Evolutionary conservation across 2,888 invertebrate species (phyloP).

Genomic region (Scaptomyza polygonia): DNA sequence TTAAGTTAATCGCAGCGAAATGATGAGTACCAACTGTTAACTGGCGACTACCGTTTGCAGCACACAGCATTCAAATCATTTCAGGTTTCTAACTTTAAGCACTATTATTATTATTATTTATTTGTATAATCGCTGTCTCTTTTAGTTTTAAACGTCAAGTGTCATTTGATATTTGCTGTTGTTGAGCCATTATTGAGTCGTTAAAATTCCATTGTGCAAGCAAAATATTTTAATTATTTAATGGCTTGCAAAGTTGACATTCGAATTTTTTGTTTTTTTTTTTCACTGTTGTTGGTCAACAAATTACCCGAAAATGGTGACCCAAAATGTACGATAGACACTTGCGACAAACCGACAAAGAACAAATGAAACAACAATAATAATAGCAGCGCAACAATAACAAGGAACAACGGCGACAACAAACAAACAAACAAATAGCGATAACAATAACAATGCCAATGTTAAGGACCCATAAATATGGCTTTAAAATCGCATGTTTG

Average conservation of each 20-base stretch:
- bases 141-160: constrained; percentile 37
- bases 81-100: constrained; percentile 4
- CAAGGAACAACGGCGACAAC: constrained; percentile 23
- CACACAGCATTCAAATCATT: constrained; percentile 63
- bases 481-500: constrained; percentile 47
- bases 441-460: constrained; percentile 65
- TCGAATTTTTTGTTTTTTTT: constrained; percentile 4
- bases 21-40: constrained; percentile 60
- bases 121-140: constrained; percentile 17
- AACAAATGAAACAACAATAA: constrained; percentile 45
- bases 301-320: constrained; percentile 65
- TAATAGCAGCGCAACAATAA: constrained; percentile 29
- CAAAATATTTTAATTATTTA: constrained; percentile 70
- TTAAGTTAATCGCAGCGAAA: constrained; percentile 78
- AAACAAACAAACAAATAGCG: constrained; percentile 46
- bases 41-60: constrained; percentile 43
- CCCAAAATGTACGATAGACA: constrained; percentile 36
- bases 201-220: constrained; percentile 55
- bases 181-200: constrained; percentile 63
- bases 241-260: constrained; percentile 15
- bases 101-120: constrained; percentile 14
- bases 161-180: constrained; percentile 45
- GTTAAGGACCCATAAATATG: constrained; percentile 64
- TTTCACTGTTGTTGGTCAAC: constrained; percentile 25
- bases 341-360: constrained; percentile 40